Percentiles rank a stretch among this genome's conserved stretches.
These are phyloP conservation scores for Caerostris darwini DNA, from an alignment of 1,140 invertebrate species.

Conservation along the genomic window DNA sequence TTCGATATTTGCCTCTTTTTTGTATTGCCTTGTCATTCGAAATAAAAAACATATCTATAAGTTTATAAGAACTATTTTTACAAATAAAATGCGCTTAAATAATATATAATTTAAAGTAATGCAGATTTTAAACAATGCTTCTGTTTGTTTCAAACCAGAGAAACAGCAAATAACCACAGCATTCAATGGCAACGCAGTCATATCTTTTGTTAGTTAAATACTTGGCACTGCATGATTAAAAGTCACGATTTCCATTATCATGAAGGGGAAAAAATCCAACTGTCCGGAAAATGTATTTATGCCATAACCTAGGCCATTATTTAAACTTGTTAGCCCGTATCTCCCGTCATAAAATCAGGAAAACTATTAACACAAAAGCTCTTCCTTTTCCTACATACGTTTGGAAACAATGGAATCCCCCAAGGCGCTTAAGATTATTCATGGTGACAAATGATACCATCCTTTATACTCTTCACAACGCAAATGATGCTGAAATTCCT, in stretches of 20 bases:
- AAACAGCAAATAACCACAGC: too few species aligned
- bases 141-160: too few species aligned
- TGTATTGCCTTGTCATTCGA: too few species aligned
- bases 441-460: not conserved
- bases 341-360: not conserved
- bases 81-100: too few species aligned
- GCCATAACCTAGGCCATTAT: not conserved
- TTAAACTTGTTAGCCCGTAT: not conserved
- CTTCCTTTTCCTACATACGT: not conserved
- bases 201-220: not conserved
- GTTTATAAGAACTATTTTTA: too few species aligned
- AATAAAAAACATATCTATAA: too few species aligned
- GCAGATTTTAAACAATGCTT: too few species aligned
- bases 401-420: not conserved
- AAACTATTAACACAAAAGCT: not conserved
- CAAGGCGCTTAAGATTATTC: not conserved
- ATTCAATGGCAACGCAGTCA: not conserved
- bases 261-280: not conserved
- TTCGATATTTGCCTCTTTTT: too few species aligned
- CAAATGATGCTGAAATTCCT: not conserved
- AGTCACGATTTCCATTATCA: not conserved
- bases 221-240: not conserved
- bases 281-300: not conserved
- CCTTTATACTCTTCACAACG: not conserved
- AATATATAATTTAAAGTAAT: too few species aligned